Evolutionary conservation across 2,888 invertebrate species (phyloP).

Genomic region (Noctua pronuba): DNA sequence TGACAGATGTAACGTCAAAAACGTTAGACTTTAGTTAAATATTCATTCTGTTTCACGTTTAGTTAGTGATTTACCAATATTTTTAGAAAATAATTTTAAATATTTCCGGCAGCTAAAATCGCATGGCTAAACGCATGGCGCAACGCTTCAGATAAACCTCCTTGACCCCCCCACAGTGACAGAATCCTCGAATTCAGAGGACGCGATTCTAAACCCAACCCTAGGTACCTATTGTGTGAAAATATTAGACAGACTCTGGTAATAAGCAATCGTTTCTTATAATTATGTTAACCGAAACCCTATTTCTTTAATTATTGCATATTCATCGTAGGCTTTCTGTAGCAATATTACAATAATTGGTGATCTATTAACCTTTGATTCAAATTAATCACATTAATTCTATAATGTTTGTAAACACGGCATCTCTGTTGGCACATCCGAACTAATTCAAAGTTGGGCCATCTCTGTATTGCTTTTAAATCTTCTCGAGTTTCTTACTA

Average conservation of each 20-base stretch:
- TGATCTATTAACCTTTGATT: constrained; percentile 1
- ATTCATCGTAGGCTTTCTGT: neutral
- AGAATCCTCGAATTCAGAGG: too few relatives aligned
- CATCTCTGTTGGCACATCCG: constrained; percentile 42
- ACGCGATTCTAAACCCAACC: too few relatives aligned
- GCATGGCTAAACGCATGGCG: too few relatives aligned
- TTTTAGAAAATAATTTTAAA: too few relatives aligned
- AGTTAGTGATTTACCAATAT: too few relatives aligned
- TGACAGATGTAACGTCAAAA: too few relatives aligned
- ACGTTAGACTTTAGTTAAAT: too few relatives aligned
- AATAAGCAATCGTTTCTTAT: neutral
- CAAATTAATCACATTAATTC: neutral
- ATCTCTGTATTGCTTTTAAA: neutral
- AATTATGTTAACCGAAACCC: neutral
- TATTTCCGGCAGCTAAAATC: too few relatives aligned
- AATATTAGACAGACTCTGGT: neutral
- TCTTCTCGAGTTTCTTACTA: neutral
- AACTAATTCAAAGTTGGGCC: neutral
- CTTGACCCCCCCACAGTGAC: too few relatives aligned
- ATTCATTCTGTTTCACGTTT: too few relatives aligned
- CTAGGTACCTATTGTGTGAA: neutral
- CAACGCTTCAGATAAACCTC: too few relatives aligned
- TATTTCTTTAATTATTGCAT: neutral
- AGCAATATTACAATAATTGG: neutral
- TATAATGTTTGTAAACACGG: constrained; percentile 16